Evolutionary conservation across 2,797 vertebrate species (phyloP).

Genomic region (Alectoris magna): DNA sequence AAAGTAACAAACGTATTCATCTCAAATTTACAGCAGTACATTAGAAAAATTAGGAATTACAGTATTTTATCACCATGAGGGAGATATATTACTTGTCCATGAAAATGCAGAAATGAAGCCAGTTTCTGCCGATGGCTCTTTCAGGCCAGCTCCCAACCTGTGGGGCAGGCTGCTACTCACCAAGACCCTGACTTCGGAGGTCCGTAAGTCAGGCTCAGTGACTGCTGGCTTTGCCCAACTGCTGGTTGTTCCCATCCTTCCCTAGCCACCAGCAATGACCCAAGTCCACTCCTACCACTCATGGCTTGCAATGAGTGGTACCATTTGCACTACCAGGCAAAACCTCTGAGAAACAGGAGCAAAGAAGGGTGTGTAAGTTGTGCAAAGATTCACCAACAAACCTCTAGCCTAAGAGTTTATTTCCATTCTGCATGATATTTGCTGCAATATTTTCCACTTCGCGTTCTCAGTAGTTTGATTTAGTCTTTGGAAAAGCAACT

Average conservation of each 20-base stretch:
- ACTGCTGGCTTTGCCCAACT: not conserved
- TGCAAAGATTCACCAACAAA: not conserved
- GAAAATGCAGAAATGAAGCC: not conserved
- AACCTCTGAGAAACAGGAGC: not conserved
- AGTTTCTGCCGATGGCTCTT: fast-evolving
- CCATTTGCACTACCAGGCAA: not conserved
- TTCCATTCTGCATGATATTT: fast-evolving
- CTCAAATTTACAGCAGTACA: not conserved
- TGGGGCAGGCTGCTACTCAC: fast-evolving
- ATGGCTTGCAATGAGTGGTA: not conserved
- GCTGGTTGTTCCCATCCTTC: not conserved
- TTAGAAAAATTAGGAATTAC: not conserved
- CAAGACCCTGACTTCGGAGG: not conserved
- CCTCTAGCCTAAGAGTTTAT: fast-evolving
- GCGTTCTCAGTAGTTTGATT: not conserved
- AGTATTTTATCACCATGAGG: not conserved
- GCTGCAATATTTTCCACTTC: not conserved
- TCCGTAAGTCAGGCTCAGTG: not conserved
- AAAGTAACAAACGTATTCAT: not conserved
- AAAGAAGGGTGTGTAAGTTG: fast-evolving
- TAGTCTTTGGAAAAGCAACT: slow-evolving; percentile 18
- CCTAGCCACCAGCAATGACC: not conserved
- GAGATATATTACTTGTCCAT: not conserved
- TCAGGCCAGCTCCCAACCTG: not conserved
- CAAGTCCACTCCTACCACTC: fast-evolving